Conservation (phyloP, 2,888 invertebrate genomes). For the Chirona hameri region DNA sequence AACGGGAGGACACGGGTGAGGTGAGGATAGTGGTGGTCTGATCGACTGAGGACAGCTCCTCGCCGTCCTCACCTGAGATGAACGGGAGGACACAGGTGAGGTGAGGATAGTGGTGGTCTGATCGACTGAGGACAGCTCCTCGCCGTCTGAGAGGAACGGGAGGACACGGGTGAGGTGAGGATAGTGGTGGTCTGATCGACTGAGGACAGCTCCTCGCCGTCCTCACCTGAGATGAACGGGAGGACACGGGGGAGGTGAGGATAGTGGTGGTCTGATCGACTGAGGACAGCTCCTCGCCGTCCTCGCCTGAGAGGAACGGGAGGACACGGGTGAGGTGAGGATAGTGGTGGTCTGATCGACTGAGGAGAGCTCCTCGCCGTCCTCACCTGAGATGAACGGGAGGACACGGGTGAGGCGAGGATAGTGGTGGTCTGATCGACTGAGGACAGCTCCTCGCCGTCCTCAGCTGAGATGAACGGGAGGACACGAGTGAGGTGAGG, state of each 20-base stretch:
- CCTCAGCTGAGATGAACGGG: conserved; percentile 60
- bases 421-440: conserved; percentile 81
- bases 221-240: conserved; percentile 60
- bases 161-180: conserved; percentile 47
- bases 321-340: conserved; percentile 47
- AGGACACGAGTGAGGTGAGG: conserved; percentile 47
- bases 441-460: conserved; percentile 71
- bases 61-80: conserved; percentile 68
- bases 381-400: conserved; percentile 60
- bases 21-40: conserved; percentile 71
- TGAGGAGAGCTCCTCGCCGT: conserved; percentile 71
- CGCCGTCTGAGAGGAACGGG: conserved; percentile 58
- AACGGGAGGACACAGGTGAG: not conserved
- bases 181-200: conserved; percentile 81
- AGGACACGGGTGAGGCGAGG: conserved; percentile 55
- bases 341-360: conserved; percentile 81
- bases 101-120: conserved; percentile 71
- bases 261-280: conserved; percentile 81
- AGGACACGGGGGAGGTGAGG: conserved; percentile 46
- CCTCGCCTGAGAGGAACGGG: conserved; percentile 60
- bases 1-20: not conserved
- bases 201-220: conserved; percentile 71
- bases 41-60: conserved; percentile 75
- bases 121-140: conserved; percentile 75
- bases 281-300: conserved; percentile 71